Evolutionary conservation across 1,140 invertebrate genomes (phyloP), one percentile per base, ranked within the genome.

Genomic region (Trigoniulus corallinus): DNA sequence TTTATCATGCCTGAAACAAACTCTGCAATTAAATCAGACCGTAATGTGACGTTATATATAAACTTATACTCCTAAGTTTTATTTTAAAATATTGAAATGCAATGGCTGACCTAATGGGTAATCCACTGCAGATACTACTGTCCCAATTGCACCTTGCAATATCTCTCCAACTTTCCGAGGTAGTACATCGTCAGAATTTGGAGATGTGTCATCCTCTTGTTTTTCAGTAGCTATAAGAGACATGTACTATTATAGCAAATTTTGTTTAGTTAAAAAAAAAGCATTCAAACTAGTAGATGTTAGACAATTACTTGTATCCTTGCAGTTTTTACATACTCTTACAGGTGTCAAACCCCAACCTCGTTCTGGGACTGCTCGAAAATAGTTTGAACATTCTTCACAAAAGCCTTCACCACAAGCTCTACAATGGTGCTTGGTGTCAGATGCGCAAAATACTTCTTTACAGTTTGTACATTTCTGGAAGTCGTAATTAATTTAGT

Each of bases 351-450:
- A 64, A 7, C 66, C 57, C 80, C 80, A 82, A 47, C 80, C 80
- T 55, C 74, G 69, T 2, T 68, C 63, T 3, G 79, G 80, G 23
- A 84, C 79, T 20, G 76, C 72, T 51, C 72, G 68, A 12, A 62
- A 67, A 26, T 71, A 70, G 1, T 71, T 73, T 1, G 78, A 80
- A 59, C 80, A 84, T 12, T 64, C 62, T 44, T 74, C 69, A 59
- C 83, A 79, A 58, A 85, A 79, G 37, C 80, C 79, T 62, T 82
- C 72, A 20, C 81, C 81, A 61, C 81, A 88, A 0, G 75, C 69
- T 24, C 84, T 75, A 60, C 85, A 88, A 57, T 88, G 85, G 61
- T 88, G 85, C 54, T 84, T 87, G 1, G 71, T 67, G 59, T 60
- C 61, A 2, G 57, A 34, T 54, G 55, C 54, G 21, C 62, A 59